A percentile compares a stretch with the other conserved stretches of the same genome.
phyloP scores from a whole-genome alignment of 2,113 vertebrate species.

The Serinus canaria region DNA sequence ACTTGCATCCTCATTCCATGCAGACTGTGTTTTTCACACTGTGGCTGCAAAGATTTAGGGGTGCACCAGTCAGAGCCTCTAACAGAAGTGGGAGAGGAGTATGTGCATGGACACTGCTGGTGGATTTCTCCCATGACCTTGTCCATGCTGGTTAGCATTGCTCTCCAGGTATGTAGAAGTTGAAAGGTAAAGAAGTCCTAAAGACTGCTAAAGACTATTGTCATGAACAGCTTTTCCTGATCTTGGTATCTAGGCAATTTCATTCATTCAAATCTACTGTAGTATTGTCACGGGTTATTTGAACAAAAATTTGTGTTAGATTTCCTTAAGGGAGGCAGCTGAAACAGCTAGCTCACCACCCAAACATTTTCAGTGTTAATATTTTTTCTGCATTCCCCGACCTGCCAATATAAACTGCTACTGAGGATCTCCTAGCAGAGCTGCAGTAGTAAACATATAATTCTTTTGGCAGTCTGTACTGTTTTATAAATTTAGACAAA shows the following conservation, averaged over 20 bases:
- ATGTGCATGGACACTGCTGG: no score
- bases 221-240: neutral
- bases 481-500: neutral
- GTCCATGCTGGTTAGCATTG: fast-evolving
- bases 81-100: neutral
- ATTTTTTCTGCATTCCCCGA: neutral
- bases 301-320: neutral
- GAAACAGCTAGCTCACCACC: neutral
- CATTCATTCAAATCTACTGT: neutral
- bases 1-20: neutral
- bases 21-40: neutral
- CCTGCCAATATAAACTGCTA: neutral
- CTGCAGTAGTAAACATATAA: neutral
- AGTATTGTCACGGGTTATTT: neutral
- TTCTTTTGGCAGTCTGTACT: neutral
- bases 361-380: neutral
- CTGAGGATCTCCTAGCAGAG: neutral
- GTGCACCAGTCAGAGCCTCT: neutral
- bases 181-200: neutral
- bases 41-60: neutral
- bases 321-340: neutral
- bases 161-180: neutral
- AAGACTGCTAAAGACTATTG: no score
- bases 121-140: neutral
- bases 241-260: neutral